Conservation (phyloP, 2,113 vertebrate genomes). For the Caranx ignobilis region DNA sequence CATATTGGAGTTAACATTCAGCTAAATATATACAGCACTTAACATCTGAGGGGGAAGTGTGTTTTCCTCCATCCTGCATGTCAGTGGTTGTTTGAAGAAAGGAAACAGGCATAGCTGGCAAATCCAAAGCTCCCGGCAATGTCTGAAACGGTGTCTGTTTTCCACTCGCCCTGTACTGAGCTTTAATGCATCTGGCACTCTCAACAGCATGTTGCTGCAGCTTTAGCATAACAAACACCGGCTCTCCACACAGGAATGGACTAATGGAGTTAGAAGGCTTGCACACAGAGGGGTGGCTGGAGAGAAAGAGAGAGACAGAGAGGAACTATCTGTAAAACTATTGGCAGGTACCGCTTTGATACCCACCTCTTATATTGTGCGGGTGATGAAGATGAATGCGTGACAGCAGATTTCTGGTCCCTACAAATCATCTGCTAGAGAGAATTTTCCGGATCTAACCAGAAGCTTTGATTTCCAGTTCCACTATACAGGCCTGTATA, state of each 20-base stretch:
- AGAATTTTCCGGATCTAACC: conserved; percentile 3
- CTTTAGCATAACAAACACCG: conserved; percentile 72
- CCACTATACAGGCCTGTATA: not conserved
- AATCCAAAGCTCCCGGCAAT: conserved; percentile 68
- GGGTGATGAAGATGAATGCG: conserved; percentile 24
- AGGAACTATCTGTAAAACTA: conserved; percentile 20
- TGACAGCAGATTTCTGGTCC: not conserved
- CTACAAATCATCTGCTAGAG: conserved; percentile 3
- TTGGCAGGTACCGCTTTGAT: conserved; percentile 40
- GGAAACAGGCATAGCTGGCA: conserved; percentile 69
- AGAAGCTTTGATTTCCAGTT: conserved; percentile 25
- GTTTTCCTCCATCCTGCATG: conserved; percentile 52
- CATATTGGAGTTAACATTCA: conserved; percentile 19
- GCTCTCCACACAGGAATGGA: conserved; percentile 61
- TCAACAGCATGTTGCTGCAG: conserved; percentile 73
- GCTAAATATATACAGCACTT: conserved; percentile 31
- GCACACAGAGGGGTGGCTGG: not conserved
- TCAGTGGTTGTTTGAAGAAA: conserved; percentile 72
- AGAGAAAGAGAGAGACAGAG: not conserved
- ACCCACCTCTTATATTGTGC: conserved; percentile 31
- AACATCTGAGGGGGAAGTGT: conserved; percentile 54
- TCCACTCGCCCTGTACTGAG: conserved; percentile 60
- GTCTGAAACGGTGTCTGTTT: conserved; percentile 79
- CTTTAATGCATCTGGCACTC: conserved; percentile 77
- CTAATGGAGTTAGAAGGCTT: conserved; percentile 41